Conservation (phyloP, 64 coral and sea anemone genomes). For the Porites australiensis region DNA sequence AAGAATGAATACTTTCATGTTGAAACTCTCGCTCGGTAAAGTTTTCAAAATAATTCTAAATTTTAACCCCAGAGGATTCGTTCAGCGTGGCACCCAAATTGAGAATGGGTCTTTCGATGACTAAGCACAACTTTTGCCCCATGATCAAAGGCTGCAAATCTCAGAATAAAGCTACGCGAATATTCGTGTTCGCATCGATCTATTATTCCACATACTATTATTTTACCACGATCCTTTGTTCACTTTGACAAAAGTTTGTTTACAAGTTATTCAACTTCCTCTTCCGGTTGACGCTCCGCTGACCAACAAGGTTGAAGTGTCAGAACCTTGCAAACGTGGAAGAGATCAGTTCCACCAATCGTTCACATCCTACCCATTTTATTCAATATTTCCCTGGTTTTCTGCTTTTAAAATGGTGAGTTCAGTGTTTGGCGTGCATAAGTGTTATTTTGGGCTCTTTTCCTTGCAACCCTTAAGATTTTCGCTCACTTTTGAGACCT, state of each 20-base stretch:
- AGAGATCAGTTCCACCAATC: too few species aligned
- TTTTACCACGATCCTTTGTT: not conserved
- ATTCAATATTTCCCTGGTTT: not conserved
- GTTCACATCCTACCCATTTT: not conserved
- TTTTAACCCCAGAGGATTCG: not conserved
- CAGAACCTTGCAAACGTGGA: too few species aligned
- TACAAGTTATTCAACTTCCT: not conserved
- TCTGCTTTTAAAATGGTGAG: conserved; percentile 19
- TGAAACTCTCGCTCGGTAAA: not conserved
- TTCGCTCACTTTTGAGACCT: too few species aligned
- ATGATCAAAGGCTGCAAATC: conserved; percentile 1
- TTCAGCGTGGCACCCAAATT: not conserved
- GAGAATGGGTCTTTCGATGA: not conserved
- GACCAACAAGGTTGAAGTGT: conserved; percentile 6
- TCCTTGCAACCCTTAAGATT: not conserved
- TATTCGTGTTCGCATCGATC: conserved; percentile 28
- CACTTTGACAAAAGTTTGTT: not conserved
- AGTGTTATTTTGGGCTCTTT: not conserved
- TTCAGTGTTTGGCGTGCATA: not conserved
- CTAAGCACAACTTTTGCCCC: conserved; percentile 3
- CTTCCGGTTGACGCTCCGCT: conserved; percentile 35
- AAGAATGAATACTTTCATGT: conserved; percentile 26
- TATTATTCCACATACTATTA: not conserved
- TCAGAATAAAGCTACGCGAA: not conserved
- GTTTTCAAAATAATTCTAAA: not conserved